Conservation (phyloP, 2,888 invertebrate species). For the Metallyticus violacea region DNA sequence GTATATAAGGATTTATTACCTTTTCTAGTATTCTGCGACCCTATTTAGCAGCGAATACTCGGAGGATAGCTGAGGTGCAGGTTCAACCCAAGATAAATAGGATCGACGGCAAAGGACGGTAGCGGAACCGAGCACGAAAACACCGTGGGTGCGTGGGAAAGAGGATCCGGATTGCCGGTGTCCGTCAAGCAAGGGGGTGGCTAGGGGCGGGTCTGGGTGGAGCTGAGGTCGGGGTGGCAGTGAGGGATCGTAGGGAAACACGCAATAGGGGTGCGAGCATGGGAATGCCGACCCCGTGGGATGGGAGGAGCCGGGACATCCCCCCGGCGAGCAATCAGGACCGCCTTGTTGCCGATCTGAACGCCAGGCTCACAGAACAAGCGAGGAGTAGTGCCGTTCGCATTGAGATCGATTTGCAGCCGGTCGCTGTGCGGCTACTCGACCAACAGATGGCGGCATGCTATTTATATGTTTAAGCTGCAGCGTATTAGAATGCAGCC, state of each 20-base stretch:
- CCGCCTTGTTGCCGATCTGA: conserved; percentile 31
- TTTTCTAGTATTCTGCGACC: background rate
- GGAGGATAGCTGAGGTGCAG: conserved; percentile 25
- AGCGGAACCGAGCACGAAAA: background rate
- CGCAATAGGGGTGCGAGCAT: background rate
- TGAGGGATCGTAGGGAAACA: background rate
- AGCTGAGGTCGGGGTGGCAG: background rate
- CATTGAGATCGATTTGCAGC: background rate
- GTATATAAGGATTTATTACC: too few relatives aligned
- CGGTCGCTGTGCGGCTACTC: background rate
- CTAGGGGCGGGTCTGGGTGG: background rate
- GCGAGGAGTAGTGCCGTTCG: conserved; percentile 1
- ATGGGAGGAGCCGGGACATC: conserved; percentile 20
- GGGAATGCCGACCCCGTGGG: background rate
- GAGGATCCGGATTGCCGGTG: background rate
- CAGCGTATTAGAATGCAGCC: too few relatives aligned
- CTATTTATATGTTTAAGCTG: too few relatives aligned
- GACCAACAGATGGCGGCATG: too few relatives aligned
- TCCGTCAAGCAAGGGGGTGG: background rate
- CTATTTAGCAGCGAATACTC: conserved; percentile 13
- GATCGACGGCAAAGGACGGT: background rate
- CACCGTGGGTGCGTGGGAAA: background rate
- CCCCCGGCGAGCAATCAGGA: conserved; percentile 28
- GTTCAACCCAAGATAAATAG: conserved; percentile 14
- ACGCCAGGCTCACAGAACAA: conserved; percentile 17